Conservation (phyloP, 2,113 vertebrate genomes). For the Microcebus tavaratra region DNA sequence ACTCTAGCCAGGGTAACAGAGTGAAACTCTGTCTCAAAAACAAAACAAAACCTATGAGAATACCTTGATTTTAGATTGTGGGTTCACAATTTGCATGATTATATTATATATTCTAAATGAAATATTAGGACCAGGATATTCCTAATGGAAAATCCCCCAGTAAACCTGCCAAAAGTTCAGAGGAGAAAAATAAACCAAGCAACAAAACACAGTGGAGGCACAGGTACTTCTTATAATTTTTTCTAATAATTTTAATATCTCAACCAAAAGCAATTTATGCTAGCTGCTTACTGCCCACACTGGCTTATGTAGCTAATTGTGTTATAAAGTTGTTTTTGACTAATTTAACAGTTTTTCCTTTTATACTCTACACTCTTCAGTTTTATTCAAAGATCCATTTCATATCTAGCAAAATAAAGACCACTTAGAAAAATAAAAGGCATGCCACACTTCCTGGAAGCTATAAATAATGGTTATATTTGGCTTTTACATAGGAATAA, state of each 20-base stretch:
- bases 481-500: not conserved
- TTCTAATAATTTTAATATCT: slow-evolving; percentile 16
- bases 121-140: slow-evolving; percentile 43
- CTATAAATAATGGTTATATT: not conserved
- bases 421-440: slow-evolving; percentile 26
- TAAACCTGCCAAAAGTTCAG: slow-evolving; percentile 19
- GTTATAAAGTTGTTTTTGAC: not conserved
- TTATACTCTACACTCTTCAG: not conserved
- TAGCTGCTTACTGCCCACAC: not conserved
- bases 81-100: slow-evolving; percentile 21
- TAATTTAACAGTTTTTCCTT: slow-evolving; percentile 33
- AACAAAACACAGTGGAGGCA: not conserved
- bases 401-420: slow-evolving; percentile 9
- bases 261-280: slow-evolving; percentile 4
- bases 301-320: not conserved
- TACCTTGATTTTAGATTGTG: slow-evolving; percentile 9
- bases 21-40: no score
- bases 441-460: not conserved
- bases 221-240: not conserved
- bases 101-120: slow-evolving; percentile 20
- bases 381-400: slow-evolving; percentile 36
- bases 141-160: slow-evolving; percentile 36
- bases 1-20: no score
- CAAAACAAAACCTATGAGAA: not conserved
- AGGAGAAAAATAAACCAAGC: slow-evolving; percentile 26